A percentile compares a stretch with the other conserved stretches of the same genome.
phyloP scores from a whole-genome alignment of 2,888 invertebrate species.

The Tenthredo mesomela region DNA sequence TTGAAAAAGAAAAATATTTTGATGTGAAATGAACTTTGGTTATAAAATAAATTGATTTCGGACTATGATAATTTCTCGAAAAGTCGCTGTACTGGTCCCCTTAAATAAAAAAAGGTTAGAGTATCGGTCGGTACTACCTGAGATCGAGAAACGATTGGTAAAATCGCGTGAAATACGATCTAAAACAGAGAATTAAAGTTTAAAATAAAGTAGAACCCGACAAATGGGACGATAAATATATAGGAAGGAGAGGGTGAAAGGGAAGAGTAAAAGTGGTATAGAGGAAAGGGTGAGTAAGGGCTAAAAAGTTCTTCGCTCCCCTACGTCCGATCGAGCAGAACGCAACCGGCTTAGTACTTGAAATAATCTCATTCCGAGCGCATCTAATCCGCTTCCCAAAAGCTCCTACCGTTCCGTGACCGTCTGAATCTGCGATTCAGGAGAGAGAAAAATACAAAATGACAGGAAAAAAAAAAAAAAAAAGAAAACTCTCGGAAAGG shows the following conservation, averaged over 20 bases:
- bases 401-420: slow-evolving; percentile 57
- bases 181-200: not conserved
- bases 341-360: slow-evolving; percentile 69
- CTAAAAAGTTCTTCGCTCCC: slow-evolving; percentile 53
- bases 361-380: slow-evolving; percentile 72
- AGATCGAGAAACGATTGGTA: not conserved
- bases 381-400: slow-evolving; percentile 69
- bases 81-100: too few species aligned
- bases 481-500: too few species aligned
- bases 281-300: not conserved
- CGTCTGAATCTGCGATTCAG: slow-evolving; percentile 45
- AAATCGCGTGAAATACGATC: not conserved
- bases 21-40: too few species aligned
- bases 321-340: slow-evolving; percentile 68
- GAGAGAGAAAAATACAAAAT: not conserved
- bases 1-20: too few species aligned
- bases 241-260: not conserved
- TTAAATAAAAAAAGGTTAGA: too few species aligned
- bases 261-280: not conserved
- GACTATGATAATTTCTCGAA: too few species aligned
- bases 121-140: not conserved
- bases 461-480: not conserved
- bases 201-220: not conserved
- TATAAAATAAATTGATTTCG: too few species aligned
- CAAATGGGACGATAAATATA: not conserved